Base-by-base conservation (phyloP, 1,140 invertebrate genomes). In the Aethina tumida region DNA sequence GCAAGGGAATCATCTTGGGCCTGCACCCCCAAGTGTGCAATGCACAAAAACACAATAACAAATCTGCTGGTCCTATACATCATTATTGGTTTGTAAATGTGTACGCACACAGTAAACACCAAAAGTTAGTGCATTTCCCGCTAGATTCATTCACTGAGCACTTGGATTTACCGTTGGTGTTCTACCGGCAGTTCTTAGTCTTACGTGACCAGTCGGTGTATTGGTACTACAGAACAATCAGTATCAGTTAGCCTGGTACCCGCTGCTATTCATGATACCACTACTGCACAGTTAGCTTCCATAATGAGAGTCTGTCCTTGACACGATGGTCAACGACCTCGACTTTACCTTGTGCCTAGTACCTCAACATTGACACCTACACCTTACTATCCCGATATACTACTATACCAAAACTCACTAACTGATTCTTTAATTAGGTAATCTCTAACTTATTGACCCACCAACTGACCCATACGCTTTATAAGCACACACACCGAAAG, bases 1-100 rank as follows among this genome's bases (percentile, higher is more conserved):
- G 80, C 77, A 49, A 84, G 67, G 7, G 81, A 84, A 38, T 84
- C 82, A 59, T 84, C 80, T 63, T 83, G 77, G 41, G 62, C 65
- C 35, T 43, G 39, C 27, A 56, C 53, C 27, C 39, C 41, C 26
- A 39, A 37, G n/a, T n/a, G n/a, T n/a, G n/a, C n/a, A 17, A 49
- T 37, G 15, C 43, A 37, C 6, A 52, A 39, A 28, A 42, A 39
- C 16, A 53, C 40, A 28, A 46, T 25, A 24, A 22, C 33, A 29
- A 46, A 36, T 40, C 39, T 40, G 34, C 44, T 25, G 39, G 46
- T 51, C 49, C 45, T 48, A 41, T 37, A 49, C 49, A 51, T 48
- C 25, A 46, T 49, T 35, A 37, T n/a, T n/a, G 24, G 37, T 28
- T 34, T 32, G 31, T 21, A 37, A 41, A 38, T 49, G 31, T 41